phyloP scores from a whole-genome alignment of 2,113 vertebrate species.

The Clarias macrocephalus region DNA sequence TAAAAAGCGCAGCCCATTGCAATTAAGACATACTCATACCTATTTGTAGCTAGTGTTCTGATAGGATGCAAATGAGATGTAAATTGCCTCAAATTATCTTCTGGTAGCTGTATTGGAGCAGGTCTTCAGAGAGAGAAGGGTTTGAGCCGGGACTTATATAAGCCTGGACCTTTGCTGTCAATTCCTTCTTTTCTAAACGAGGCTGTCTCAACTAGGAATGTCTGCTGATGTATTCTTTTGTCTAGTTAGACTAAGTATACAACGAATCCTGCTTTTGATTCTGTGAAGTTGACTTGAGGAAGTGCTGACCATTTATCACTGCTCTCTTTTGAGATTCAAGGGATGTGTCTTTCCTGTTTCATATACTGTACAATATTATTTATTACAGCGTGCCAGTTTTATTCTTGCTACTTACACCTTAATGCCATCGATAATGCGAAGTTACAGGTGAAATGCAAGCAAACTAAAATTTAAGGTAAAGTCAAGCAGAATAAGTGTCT shows the following conservation, averaged over 20 bases:
- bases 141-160: constrained; percentile 69
- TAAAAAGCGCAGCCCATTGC: constrained; percentile 74
- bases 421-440: not conserved
- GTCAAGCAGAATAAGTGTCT: not conserved
- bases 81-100: constrained; percentile 77
- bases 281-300: not conserved
- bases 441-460: no score
- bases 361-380: not conserved
- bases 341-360: not conserved
- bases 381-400: not conserved
- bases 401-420: not conserved
- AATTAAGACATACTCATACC: constrained; percentile 78
- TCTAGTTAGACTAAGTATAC: not conserved
- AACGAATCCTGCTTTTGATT: not conserved
- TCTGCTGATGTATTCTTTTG: not conserved
- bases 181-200: not conserved
- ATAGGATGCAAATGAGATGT: constrained; percentile 79
- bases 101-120: constrained; percentile 66
- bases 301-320: not conserved
- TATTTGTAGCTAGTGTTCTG: constrained; percentile 79
- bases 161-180: constrained; percentile 46
- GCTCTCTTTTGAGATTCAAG: not conserved
- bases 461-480: not conserved
- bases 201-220: not conserved
- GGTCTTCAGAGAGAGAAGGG: constrained; percentile 68